These are phyloP conservation scores for Moxostoma hubbsi DNA, from an alignment of 2,797 vertebrate species.

Conservation along the genomic window DNA sequence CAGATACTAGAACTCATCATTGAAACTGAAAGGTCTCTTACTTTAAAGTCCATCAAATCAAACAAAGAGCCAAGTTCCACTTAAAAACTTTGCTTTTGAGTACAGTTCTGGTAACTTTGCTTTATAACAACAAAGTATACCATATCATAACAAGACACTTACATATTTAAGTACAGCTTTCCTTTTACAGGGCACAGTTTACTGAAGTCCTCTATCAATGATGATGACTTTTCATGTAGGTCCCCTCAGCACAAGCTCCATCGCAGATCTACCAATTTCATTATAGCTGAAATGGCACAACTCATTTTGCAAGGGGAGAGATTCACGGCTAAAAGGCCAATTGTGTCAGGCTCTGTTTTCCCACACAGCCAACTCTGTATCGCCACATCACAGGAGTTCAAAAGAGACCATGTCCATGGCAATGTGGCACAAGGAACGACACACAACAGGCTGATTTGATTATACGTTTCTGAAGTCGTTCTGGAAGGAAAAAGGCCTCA, in stretches of 20 bases:
- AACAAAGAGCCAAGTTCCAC: not conserved
- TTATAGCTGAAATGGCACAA: not conserved
- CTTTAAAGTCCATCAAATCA: not conserved
- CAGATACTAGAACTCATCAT: too few relatives aligned
- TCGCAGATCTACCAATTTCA: slow-evolving; percentile 27
- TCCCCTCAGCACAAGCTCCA: slow-evolving; percentile 34
- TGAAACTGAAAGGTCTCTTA: not conserved
- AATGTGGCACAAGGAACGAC: slow-evolving; percentile 27
- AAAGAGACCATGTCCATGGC: slow-evolving; percentile 35
- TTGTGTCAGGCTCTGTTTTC: slow-evolving; percentile 4
- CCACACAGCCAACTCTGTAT: not conserved
- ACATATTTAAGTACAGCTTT: slow-evolving; percentile 35
- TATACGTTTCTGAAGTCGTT: slow-evolving; percentile 35
- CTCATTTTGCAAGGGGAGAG: slow-evolving; percentile 15
- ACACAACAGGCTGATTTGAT: slow-evolving; percentile 42
- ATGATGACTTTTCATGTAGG: slow-evolving; percentile 3
- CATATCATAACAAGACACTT: not conserved
- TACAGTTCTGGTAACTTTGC: not conserved
- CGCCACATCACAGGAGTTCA: not conserved
- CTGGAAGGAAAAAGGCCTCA: not conserved
- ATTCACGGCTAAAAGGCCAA: slow-evolving; percentile 18
- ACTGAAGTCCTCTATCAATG: slow-evolving; percentile 33
- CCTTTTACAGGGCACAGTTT: not conserved
- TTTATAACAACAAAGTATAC: not conserved
- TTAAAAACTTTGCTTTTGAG: not conserved